Conservation (phyloP, 2,888 invertebrate genomes). For the Aspidapion aeneum region DNA sequence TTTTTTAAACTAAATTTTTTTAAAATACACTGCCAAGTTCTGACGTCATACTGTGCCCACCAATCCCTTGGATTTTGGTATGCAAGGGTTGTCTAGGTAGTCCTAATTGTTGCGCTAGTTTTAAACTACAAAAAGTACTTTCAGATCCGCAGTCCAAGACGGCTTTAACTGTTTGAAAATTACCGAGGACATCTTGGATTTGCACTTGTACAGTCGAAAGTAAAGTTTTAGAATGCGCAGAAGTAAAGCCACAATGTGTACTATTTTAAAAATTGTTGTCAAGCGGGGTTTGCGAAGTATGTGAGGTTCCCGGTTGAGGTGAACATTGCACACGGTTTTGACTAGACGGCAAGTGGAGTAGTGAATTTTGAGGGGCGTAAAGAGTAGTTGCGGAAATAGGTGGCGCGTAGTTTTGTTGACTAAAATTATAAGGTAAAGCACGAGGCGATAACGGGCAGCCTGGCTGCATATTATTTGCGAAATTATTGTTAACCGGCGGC, state of each 20-base stretch:
- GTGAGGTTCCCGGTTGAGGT: neutral
- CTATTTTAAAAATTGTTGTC: neutral
- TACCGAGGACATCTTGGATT: neutral
- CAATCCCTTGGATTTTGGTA: neutral
- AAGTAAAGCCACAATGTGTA: conserved; percentile 1
- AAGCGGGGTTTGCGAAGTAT: neutral
- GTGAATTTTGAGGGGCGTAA: no score
- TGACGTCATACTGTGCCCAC: neutral
- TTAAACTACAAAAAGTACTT: neutral
- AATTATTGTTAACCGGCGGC: no score
- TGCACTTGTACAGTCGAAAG: neutral
- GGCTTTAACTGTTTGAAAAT: neutral
- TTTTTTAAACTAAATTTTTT: neutral
- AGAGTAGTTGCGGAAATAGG: no score
- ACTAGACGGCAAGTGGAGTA: no score
- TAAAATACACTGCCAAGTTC: neutral
- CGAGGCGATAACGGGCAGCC: neutral
- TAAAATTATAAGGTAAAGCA: no score
- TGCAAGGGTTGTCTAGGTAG: neutral
- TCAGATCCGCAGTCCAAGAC: neutral
- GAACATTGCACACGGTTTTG: no score
- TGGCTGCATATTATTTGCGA: neutral
- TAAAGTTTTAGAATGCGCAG: neutral
- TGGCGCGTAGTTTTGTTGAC: no score
- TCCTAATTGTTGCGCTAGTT: neutral